Evolutionary conservation across 2,888 invertebrate genomes (phyloP).

Genomic region (Ganaspis brasiliensis): DNA sequence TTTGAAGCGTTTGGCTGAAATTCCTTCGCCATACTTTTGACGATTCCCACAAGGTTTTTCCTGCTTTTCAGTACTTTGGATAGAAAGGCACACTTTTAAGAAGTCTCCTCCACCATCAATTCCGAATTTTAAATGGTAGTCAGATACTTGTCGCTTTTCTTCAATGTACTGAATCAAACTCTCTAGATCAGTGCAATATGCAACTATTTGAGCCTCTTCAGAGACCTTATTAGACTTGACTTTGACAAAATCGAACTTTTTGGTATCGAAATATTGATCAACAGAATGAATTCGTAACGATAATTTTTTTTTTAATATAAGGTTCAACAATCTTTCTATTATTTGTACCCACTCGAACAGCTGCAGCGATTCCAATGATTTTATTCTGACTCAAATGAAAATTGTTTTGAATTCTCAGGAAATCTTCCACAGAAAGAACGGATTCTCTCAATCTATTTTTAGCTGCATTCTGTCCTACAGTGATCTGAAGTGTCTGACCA

Average conservation of each 20-base stretch:
- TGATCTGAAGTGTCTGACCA: neutral
- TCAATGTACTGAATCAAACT: too few species aligned
- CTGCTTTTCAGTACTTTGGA: constrained; percentile 26
- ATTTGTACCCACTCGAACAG: neutral
- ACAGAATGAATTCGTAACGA: too few species aligned
- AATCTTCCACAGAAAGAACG: neutral
- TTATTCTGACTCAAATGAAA: constrained; percentile 13
- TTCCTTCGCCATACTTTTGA: constrained; percentile 28
- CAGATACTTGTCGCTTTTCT: too few species aligned
- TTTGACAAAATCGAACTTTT: too few species aligned
- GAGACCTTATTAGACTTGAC: too few species aligned
- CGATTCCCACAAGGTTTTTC: neutral
- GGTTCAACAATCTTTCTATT: constrained; percentile 16
- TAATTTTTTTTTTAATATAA: neutral
- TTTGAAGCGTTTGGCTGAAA: constrained; percentile 31
- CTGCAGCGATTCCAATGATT: constrained; percentile 9
- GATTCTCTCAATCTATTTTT: neutral
- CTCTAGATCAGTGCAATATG: too few species aligned
- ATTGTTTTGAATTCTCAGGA: constrained; percentile 1
- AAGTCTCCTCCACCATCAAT: constrained; percentile 22
- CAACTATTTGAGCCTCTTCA: too few species aligned
- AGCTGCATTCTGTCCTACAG: neutral
- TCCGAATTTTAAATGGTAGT: too few species aligned
- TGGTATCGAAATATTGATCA: too few species aligned
- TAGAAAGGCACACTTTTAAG: constrained; percentile 41